These are phyloP conservation scores for Globia sparganii DNA, from an alignment of 2,888 invertebrate species.

Conservation along the genomic window DNA sequence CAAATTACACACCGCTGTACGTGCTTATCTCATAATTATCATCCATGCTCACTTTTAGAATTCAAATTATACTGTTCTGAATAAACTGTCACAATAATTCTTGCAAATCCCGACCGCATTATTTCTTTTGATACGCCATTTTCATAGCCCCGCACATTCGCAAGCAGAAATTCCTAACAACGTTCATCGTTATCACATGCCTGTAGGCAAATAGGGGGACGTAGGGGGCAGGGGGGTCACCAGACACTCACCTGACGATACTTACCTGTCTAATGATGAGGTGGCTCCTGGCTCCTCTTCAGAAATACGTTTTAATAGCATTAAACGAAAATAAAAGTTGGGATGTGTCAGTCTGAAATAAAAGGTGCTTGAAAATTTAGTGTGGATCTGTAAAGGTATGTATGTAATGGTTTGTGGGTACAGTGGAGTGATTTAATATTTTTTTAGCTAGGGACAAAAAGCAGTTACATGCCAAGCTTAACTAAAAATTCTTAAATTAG, in stretches of 20 bases:
- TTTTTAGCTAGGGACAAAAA: too few species aligned
- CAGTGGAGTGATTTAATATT: too few species aligned
- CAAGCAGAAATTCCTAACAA: conserved; percentile 61
- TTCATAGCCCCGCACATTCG: conserved; percentile 25
- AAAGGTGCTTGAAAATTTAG: not conserved
- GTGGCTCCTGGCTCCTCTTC: conserved; percentile 26
- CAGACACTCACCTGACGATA: conserved; percentile 45
- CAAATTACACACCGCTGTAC: not conserved
- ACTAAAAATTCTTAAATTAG: too few species aligned
- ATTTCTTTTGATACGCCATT: conserved; percentile 24
- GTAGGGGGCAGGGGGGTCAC: not conserved
- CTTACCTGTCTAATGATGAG: conserved; percentile 49
- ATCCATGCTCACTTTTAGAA: not conserved
- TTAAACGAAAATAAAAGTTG: conserved; percentile 22
- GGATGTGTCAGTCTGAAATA: not conserved
- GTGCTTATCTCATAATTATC: not conserved
- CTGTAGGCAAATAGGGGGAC: conserved; percentile 43
- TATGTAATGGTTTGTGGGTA: too few species aligned
- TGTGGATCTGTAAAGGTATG: too few species aligned
- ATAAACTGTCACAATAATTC: not conserved
- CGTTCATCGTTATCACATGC: conserved; percentile 65
- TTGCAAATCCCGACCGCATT: not conserved
- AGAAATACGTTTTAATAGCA: conserved; percentile 40
- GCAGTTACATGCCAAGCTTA: too few species aligned
- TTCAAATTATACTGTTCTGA: too few species aligned